phyloP scores from a whole-genome alignment of 2,113 vertebrate species.

The Xenus cinereus region DNA sequence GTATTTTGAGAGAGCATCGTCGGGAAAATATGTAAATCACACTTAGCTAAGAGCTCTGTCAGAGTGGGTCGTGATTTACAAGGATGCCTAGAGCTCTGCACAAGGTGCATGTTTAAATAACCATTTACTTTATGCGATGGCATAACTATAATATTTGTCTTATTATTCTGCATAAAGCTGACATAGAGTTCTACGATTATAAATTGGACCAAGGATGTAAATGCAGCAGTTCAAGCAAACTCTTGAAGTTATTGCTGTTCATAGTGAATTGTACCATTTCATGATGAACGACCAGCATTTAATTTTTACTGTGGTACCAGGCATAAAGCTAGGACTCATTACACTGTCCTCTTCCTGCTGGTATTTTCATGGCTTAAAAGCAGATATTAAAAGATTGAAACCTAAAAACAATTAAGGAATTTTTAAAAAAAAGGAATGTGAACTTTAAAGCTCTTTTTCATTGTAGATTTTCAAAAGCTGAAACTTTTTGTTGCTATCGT shows the following conservation, averaged over 20 bases:
- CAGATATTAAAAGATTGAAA: background rate
- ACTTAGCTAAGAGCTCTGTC: background rate
- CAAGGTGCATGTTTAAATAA: conserved; percentile 26
- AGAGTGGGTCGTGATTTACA: conserved; percentile 29
- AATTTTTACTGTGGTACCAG: background rate
- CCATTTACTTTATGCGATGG: conserved; percentile 10
- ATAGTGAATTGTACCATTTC: background rate
- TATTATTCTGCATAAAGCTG: conserved; percentile 38
- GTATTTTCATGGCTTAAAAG: background rate
- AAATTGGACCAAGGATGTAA: background rate
- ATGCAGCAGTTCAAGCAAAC: background rate
- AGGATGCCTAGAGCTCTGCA: background rate
- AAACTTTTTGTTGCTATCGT: background rate
- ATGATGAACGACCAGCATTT: background rate
- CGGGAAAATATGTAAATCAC: background rate
- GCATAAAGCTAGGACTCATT: background rate
- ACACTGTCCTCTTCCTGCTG: background rate
- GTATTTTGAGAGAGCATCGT: background rate
- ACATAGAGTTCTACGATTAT: background rate
- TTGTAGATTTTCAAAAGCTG: background rate
- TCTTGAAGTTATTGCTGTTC: background rate
- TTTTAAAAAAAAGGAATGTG: background rate
- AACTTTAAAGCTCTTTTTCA: background rate
- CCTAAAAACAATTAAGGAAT: background rate
- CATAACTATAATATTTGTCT: conserved; percentile 28